Percentiles rank a stretch among this genome's conserved stretches.
Evolutionary conservation across 2,797 vertebrate species (phyloP).

Genomic region (Dicrostonyx torquatus): DNA sequence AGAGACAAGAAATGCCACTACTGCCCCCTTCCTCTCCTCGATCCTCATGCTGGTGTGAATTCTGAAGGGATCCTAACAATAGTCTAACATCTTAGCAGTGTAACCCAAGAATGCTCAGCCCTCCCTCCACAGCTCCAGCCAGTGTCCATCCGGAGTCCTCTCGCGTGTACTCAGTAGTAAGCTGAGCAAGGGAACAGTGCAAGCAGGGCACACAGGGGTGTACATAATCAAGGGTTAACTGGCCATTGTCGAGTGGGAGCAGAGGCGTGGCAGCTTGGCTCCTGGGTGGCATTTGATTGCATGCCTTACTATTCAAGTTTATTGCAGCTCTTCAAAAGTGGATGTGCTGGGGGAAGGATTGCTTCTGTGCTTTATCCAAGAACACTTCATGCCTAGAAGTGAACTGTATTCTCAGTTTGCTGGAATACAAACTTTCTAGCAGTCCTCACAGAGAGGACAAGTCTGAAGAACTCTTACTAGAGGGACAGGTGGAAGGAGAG

Average conservation of each 20-base stretch:
- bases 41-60: background rate
- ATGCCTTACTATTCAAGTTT: background rate
- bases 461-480: conserved; percentile 2
- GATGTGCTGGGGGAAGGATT: background rate
- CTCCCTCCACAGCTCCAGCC: background rate
- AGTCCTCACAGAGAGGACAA: background rate
- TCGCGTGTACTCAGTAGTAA: background rate
- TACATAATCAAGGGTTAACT: background rate
- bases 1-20: background rate
- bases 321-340: conserved; percentile 18
- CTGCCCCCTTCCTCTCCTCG: background rate
- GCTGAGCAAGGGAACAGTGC: background rate
- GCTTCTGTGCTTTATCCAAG: background rate
- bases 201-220: background rate
- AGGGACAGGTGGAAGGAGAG: background rate
- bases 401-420: background rate
- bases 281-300: background rate
- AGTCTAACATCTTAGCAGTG: background rate
- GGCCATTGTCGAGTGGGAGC: background rate
- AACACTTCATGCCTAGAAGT: background rate
- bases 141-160: background rate
- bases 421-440: background rate
- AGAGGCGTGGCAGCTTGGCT: background rate
- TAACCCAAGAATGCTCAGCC: background rate
- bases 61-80: background rate